Conservation (phyloP, 2,113 vertebrate genomes). For the Garra rufa region DNA sequence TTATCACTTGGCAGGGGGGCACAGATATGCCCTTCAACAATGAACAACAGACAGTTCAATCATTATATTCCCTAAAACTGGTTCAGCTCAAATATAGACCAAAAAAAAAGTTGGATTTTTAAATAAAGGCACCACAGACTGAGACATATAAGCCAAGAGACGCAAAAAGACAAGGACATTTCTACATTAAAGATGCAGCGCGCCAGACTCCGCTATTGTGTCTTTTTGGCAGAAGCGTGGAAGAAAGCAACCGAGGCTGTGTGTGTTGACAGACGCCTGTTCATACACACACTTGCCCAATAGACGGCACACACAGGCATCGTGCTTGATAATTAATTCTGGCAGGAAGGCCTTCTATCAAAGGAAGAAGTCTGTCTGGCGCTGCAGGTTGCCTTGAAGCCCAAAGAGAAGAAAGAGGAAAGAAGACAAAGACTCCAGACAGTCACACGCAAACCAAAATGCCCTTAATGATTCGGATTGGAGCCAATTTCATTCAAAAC, state of each 20-base stretch:
- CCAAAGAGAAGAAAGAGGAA: slow-evolving; percentile 24
- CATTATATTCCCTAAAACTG: neutral
- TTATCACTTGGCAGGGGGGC: neutral
- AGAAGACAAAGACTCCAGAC: slow-evolving; percentile 64
- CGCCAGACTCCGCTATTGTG: neutral
- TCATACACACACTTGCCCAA: neutral
- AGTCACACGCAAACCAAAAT: slow-evolving; percentile 8
- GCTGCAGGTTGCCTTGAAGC: slow-evolving; percentile 66
- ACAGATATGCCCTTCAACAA: slow-evolving; percentile 28
- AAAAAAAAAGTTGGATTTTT: neutral
- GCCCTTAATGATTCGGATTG: slow-evolving; percentile 2
- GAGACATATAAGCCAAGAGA: neutral
- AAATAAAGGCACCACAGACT: neutral
- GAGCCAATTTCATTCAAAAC: slow-evolving; percentile 2
- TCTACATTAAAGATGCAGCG: neutral
- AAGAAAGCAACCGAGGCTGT: neutral
- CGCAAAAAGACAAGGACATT: neutral
- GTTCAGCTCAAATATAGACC: neutral
- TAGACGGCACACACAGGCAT: neutral
- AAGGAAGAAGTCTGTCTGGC: slow-evolving; percentile 17
- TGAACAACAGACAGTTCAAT: slow-evolving; percentile 16
- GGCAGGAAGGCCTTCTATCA: neutral
- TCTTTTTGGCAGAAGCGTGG: neutral
- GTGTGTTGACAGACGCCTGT: slow-evolving; percentile 18
- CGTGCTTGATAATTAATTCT: neutral